Base-by-base conservation (phyloP, 2,888 invertebrate genomes). In the Nudaria mundana region DNA sequence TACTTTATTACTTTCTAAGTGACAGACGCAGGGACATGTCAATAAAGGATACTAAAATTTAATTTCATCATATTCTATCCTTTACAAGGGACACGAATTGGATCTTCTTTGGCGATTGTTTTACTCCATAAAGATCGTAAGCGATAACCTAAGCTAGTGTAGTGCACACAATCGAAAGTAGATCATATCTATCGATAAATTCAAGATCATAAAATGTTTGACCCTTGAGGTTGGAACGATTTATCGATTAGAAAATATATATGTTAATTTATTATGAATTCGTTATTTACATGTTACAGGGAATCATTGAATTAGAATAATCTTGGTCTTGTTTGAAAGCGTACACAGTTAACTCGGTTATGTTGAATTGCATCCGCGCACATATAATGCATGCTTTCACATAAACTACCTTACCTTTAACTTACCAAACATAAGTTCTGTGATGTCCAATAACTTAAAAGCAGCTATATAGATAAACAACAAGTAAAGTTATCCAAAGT, bases 131-230 rank as follows among this genome's bases (percentile, higher is more conserved):
- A 79, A 83, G 85, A 86, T 85, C 71, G 63, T 59, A 62, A 55
- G 47, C 64, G 84, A 86, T 86, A 86, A 82, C 66, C 51, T 56
- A 52, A 56, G 57, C 57, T 80, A 81, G 84, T 76, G 82, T 68
- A 64, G 74, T 60, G 66, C 66, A 64, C 63, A 65, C 64, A 70
- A 74, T 75, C 76, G 68, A 65, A 65, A 62, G 45, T 63, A 58
- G 69, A 71, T 69, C 67, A 72, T 72, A 69, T 55, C 53, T 65
- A 72, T 80, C 77, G 85, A 85, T 80, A 76, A 66, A 72, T 72
- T 62, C 64, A 63, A 60, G 61, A 62, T 61, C 56, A 52, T 68
- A 71, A 71, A 71, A 72, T 71, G 66, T 75, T 76, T 83, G 81
- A 83, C 83, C 84, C 57, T 53, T 42, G 52, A 71, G 77, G 78